phyloP scores from a whole-genome alignment of 2,797 vertebrate species.

The Manis javanica region DNA sequence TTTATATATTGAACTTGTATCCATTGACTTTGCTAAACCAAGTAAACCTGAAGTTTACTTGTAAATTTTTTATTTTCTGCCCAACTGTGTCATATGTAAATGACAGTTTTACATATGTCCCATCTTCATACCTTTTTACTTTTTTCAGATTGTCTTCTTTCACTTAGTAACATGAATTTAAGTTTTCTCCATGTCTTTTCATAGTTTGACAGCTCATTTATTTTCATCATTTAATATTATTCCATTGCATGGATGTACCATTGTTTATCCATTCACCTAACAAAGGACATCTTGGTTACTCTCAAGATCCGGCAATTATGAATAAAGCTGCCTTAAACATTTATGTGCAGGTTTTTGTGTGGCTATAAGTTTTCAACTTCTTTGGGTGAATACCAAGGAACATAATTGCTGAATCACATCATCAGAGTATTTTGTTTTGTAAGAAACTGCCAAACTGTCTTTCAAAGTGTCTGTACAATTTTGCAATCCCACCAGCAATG shows the following conservation, averaged over 20 bases:
- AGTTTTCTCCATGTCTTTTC: background rate
- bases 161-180: background rate
- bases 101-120: background rate
- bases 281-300: background rate
- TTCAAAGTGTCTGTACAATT: background rate
- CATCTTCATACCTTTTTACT: background rate
- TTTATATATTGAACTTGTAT: background rate
- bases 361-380: background rate
- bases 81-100: background rate
- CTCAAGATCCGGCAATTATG: background rate
- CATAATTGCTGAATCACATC: background rate
- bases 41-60: background rate
- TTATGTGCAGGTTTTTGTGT: background rate
- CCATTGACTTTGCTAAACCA: conserved; percentile 9
- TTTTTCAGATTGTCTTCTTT: background rate
- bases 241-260: background rate
- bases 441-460: background rate
- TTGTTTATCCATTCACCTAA: background rate
- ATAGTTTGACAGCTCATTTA: background rate
- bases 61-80: background rate
- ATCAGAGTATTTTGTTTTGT: background rate
- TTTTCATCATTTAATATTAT: background rate
- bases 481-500: background rate
- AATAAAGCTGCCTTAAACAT: background rate
- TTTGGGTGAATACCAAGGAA: background rate